Evolutionary conservation across 2,113 vertebrate genomes (phyloP).

Genomic region (Coreoperca whiteheadi): DNA sequence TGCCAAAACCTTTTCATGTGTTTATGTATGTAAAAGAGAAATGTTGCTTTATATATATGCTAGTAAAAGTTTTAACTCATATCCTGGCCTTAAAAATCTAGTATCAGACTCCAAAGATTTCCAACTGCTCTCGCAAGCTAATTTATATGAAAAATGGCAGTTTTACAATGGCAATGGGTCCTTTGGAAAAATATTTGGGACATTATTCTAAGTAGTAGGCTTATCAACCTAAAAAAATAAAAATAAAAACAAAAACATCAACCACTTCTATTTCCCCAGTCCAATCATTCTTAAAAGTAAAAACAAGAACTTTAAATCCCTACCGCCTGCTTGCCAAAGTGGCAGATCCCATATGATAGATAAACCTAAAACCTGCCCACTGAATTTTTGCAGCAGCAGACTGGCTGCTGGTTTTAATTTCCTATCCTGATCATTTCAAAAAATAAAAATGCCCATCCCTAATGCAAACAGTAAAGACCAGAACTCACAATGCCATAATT

Average conservation of each 20-base stretch:
- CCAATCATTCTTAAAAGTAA: not conserved
- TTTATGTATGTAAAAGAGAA: no score
- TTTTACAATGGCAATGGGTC: not conserved
- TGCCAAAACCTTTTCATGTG: no score
- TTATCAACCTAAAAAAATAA: not conserved
- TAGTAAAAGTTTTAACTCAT: no score
- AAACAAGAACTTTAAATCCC: not conserved
- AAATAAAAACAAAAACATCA: no score
- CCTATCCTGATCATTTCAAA: not conserved
- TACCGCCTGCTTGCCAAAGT: not conserved
- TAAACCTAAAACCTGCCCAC: not conserved
- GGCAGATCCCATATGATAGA: not conserved
- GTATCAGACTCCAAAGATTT: no score
- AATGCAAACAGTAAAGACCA: slow-evolving; percentile 35
- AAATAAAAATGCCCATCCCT: slow-evolving; percentile 7
- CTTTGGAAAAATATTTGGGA: not conserved
- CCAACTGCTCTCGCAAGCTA: not conserved
- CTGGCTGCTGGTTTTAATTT: not conserved
- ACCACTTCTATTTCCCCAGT: not conserved
- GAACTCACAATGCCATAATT: slow-evolving; percentile 36
- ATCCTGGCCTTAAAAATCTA: no score
- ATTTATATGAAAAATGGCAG: not conserved
- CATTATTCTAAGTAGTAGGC: not conserved
- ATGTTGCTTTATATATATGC: no score
- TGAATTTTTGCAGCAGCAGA: not conserved